Evolutionary conservation across 2,113 vertebrate genomes (phyloP).

Genomic region (Dromas ardeola): DNA sequence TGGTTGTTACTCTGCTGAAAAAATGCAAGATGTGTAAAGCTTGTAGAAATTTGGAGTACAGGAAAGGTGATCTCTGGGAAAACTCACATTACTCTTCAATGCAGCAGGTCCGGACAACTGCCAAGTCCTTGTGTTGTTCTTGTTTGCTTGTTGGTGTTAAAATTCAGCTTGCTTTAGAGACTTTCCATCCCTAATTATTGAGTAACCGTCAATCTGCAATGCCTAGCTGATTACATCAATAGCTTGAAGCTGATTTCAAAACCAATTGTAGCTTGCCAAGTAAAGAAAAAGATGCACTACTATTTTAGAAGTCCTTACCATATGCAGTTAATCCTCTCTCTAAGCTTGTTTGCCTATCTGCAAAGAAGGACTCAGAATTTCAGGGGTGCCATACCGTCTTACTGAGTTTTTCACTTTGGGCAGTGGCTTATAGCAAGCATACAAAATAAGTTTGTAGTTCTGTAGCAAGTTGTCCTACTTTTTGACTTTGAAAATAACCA

Average conservation of each 20-base stretch:
- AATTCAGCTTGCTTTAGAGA: not conserved
- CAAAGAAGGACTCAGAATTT: not conserved
- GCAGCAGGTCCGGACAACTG: not conserved
- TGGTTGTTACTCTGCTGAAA: not conserved
- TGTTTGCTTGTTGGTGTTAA: not conserved
- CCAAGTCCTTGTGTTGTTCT: not conserved
- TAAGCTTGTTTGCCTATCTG: not conserved
- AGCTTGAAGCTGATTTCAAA: not conserved
- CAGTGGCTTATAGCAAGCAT: not conserved
- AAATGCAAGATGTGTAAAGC: too few relatives aligned
- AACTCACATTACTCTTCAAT: fast-evolving
- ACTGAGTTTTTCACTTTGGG: not conserved
- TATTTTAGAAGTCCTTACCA: not conserved
- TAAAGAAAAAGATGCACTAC: not conserved
- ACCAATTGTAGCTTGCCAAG: not conserved
- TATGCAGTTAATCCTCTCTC: not conserved
- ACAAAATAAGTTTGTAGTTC: not conserved
- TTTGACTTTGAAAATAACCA: not conserved
- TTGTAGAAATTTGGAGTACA: not conserved
- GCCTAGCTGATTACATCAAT: not conserved
- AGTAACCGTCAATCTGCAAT: not conserved
- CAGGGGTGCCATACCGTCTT: not conserved
- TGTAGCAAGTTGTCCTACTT: not conserved
- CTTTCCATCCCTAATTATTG: not conserved
- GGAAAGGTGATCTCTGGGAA: not conserved